Base-by-base conservation (phyloP, 2,888 invertebrate genomes). In the Troilus luridus region DNA sequence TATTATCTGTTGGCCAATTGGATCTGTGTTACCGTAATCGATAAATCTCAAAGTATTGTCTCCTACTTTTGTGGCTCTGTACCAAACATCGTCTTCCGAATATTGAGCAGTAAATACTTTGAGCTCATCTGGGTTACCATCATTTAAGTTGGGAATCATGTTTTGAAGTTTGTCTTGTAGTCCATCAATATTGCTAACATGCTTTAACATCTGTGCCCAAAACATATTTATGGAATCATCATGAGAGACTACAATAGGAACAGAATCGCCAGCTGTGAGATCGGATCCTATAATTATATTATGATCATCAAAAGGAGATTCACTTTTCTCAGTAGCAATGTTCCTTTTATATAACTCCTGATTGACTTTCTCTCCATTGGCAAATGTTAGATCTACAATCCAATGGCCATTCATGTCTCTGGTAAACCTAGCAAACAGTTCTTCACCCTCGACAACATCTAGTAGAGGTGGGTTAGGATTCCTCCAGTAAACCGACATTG, bases 151-250 rank as follows among this genome's bases (percentile, higher is more conserved):
- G 6, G 62, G 54, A n/a, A 90, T 77, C 14, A 95, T 94, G 54
- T 95, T 95, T 94, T 97, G 97, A 1, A 97, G 94, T 93, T 95
- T 95, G 0, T 95, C 95, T 93, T 97, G 97, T 0, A 97, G 94
- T 72, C 95, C 94, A 5, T 95, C 95, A 6, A 97, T 95, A 5
- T 94, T 94, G 0, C 95, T 94, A 0, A 95, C 93, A 91, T 96
- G 95, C 60, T 96, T 95, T 0, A 94, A 93, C 93, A 96, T 95
- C 93, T 97, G 97, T 19, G 97, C 94, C 95, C 97, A 97, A 94
- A 97, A 97, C 93, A 97, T 96, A 67, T 96, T 96, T 0, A 97
- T 97, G 88, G 96, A 96, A 93, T 97, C 97, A 24, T 92, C 95
- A 93, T 97, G 97, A 92, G 96, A 95, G 60, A 97, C 95, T 92